Conservation (phyloP, 2,797 vertebrate genomes). For the Halcyon smyrnensis region DNA sequence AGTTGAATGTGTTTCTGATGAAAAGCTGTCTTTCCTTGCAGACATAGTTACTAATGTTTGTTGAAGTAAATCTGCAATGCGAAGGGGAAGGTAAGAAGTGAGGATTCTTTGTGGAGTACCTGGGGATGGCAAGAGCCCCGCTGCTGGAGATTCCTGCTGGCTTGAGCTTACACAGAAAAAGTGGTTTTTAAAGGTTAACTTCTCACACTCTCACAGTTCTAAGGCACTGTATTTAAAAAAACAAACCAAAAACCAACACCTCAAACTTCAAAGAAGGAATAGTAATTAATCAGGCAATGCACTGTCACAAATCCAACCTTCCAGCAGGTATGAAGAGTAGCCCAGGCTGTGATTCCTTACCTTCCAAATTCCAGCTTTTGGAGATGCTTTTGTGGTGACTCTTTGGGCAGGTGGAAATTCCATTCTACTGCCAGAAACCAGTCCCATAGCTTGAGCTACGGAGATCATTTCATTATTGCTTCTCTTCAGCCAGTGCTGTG, state of each 20-base stretch:
- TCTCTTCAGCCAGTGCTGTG: neutral
- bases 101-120: neutral
- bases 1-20: neutral
- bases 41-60: neutral
- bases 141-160: neutral
- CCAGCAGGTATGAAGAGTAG: neutral
- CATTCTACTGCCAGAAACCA: fast-evolving
- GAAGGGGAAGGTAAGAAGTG: neutral
- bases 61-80: neutral
- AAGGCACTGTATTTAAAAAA: neutral
- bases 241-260: no score
- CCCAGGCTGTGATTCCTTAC: neutral
- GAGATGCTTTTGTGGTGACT: neutral
- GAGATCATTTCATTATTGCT: neutral
- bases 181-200: neutral
- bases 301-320: neutral
- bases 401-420: neutral
- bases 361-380: neutral
- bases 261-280: neutral
- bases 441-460: neutral
- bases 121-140: neutral
- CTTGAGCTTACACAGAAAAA: neutral
- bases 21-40: neutral
- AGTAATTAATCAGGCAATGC: neutral
- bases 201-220: neutral